Percentiles rank a stretch among this genome's conserved stretches.
Conservation (phyloP, 2,113 vertebrate species). For the Nycticorax nycticorax region DNA sequence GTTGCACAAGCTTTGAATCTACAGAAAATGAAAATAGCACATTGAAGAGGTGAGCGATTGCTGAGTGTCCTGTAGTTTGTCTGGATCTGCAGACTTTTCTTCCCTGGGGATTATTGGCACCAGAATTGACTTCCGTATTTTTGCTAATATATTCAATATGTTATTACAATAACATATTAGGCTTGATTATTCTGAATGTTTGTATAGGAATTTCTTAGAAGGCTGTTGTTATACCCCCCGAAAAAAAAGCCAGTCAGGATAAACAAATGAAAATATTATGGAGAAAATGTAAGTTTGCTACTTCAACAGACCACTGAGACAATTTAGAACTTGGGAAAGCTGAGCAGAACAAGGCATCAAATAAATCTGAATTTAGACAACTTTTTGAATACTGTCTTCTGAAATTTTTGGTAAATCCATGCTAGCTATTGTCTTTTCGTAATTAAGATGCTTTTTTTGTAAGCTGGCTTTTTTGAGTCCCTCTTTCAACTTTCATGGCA, state of each 20-base stretch:
- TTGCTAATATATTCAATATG: not conserved
- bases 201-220: not conserved
- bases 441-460: not conserved
- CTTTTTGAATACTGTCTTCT: not conserved
- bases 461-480: not conserved
- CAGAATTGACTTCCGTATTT: not conserved
- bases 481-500: not conserved
- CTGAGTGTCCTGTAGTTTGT: not conserved
- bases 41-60: not conserved
- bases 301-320: not conserved
- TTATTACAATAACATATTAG: not conserved
- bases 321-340: not conserved
- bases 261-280: not conserved
- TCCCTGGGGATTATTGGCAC: not conserved
- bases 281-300: not conserved
- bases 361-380: not conserved
- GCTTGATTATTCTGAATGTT: not conserved
- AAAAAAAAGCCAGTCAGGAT: not conserved
- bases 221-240: not conserved
- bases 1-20: not conserved
- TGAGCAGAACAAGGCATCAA: not conserved
- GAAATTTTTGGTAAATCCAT: not conserved
- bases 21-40: not conserved
- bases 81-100: not conserved
- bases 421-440: rapidly evolving